phyloP scores from a whole-genome alignment of 2,797 vertebrate genomes.

The Gadopsis bispinosus region DNA sequence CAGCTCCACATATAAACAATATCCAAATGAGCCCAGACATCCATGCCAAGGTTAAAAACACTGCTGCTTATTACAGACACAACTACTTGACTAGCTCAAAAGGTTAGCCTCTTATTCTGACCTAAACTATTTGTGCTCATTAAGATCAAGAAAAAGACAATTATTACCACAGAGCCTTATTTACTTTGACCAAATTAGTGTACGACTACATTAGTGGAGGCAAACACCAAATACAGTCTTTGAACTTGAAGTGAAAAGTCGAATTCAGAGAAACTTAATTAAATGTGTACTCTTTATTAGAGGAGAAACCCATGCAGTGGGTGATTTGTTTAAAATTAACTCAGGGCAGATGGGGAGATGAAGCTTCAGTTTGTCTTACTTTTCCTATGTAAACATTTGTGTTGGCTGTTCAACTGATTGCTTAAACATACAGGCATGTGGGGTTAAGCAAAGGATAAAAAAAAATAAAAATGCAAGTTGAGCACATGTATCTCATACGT shows the following conservation, averaged over 20 bases:
- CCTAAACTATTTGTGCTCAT: constrained; percentile 78
- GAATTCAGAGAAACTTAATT: constrained; percentile 67
- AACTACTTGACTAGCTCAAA: constrained; percentile 74
- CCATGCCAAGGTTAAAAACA: constrained; percentile 84
- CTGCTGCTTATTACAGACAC: constrained; percentile 71
- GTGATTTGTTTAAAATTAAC: constrained; percentile 69
- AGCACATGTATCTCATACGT: constrained; percentile 1
- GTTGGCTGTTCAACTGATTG: constrained; percentile 45
- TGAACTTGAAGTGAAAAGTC: constrained; percentile 75
- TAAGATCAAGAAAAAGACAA: constrained; percentile 78
- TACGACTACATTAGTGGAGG: constrained; percentile 60
- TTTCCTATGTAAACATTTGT: constrained; percentile 51
- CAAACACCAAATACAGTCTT: constrained; percentile 62
- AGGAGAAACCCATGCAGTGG: constrained; percentile 50
- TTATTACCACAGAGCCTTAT: constrained; percentile 72
- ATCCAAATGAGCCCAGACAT: constrained; percentile 80
- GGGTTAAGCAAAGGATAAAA: constrained; percentile 20
- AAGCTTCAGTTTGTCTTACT: constrained; percentile 49
- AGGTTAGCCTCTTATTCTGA: constrained; percentile 74
- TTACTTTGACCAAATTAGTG: constrained; percentile 76
- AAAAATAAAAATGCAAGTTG: neutral
- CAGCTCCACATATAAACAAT: constrained; percentile 80
- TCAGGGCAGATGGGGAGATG: constrained; percentile 55
- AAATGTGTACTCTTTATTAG: constrained; percentile 62
- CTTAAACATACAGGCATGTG: constrained; percentile 40